phyloP scores from a whole-genome alignment of 1,140 invertebrate genomes.

The Tetramorium parvispinum region DNA sequence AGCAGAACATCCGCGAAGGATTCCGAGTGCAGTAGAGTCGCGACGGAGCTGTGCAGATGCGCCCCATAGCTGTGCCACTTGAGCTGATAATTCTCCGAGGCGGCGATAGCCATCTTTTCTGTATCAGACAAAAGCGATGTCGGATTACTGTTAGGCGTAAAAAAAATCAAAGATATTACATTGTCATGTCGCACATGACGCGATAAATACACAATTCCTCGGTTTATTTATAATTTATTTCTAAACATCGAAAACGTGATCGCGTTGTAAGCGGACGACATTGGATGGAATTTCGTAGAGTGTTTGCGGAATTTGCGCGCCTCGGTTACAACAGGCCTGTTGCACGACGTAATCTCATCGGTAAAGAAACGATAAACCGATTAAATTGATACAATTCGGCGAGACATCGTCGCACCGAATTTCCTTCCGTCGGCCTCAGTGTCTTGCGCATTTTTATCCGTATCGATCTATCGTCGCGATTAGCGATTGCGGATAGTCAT shows the following conservation, averaged over 20 bases:
- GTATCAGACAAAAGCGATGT: background rate
- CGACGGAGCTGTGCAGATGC: conserved; percentile 92
- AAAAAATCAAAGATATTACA: background rate
- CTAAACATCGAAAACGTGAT: background rate
- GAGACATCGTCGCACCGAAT: background rate
- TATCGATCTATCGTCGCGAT: conserved; percentile 51
- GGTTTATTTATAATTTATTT: background rate
- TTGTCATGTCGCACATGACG: background rate
- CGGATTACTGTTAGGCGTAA: background rate
- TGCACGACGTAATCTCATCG: background rate
- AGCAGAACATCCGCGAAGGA: conserved; percentile 94
- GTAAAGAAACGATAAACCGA: background rate
- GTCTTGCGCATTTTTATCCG: conserved; percentile 28
- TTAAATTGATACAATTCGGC: background rate
- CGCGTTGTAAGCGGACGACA: background rate
- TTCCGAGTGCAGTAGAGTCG: conserved; percentile 91
- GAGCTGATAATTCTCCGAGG: conserved; percentile 92
- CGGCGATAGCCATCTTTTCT: conserved; percentile 85
- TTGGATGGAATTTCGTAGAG: background rate
- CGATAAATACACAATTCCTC: background rate
- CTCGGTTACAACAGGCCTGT: conserved; percentile 1
- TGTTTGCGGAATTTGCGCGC: background rate
- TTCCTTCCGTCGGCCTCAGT: background rate
- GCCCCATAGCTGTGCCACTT: conserved; percentile 94
- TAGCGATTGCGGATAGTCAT: conserved; percentile 38